These are phyloP conservation scores for Zapornia atra DNA, from an alignment of 2,113 vertebrate species.

Conservation along the genomic window DNA sequence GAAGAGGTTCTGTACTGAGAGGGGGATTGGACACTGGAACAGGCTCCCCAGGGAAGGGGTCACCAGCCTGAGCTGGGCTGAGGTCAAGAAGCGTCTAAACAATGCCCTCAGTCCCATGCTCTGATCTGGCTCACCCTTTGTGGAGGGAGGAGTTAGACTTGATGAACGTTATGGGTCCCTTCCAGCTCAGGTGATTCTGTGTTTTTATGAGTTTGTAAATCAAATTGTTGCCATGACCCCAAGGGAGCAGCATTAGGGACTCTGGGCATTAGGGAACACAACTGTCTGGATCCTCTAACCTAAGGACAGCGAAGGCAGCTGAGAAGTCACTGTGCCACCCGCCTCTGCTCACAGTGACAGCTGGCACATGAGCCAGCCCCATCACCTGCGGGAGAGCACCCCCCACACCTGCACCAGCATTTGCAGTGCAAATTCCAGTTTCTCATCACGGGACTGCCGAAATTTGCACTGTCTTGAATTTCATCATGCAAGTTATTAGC, in stretches of 20 bases:
- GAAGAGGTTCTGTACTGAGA: no score
- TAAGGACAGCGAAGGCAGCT: background rate
- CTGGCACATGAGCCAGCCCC: background rate
- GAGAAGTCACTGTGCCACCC: background rate
- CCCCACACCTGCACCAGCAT: background rate
- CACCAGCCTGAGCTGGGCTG: no score
- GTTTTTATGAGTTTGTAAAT: background rate
- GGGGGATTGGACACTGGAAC: no score
- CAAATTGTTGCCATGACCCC: background rate
- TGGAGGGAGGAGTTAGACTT: no score
- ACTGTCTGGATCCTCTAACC: background rate
- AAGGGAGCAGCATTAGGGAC: accelerated
- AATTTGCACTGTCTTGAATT: slow-evolving; percentile 32
- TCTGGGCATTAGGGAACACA: background rate
- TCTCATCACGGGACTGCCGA: background rate
- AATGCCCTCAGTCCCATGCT: no score
- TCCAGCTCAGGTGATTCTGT: no score
- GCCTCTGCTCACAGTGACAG: background rate
- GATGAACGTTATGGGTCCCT: no score
- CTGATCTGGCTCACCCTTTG: no score
- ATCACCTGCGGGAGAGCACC: background rate
- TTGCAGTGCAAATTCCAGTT: slow-evolving; percentile 4
- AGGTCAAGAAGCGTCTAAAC: no score
- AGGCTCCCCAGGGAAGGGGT: no score
- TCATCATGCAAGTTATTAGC: background rate